Percentiles rank a stretch among this genome's conserved stretches.
Evolutionary conservation across 2,113 vertebrate genomes (phyloP).

Genomic region (Apus apus): DNA sequence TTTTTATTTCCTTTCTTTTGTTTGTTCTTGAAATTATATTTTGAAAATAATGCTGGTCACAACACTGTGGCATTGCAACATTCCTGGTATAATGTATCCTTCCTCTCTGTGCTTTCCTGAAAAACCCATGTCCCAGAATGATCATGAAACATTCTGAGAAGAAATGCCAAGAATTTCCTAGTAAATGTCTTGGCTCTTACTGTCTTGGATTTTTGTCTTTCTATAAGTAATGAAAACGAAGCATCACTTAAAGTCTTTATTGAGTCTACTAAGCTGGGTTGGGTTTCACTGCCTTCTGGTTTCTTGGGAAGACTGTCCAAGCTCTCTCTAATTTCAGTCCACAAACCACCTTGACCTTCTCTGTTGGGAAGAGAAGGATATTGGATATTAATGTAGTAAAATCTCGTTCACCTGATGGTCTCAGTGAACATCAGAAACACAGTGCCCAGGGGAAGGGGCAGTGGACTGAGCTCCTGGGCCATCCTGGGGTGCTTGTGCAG

Average conservation of each 20-base stretch:
- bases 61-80: background rate
- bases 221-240: slow-evolving; percentile 12
- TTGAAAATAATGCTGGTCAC: background rate
- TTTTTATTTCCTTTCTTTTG: background rate
- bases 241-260: background rate
- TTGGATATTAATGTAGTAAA: background rate
- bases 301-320: background rate
- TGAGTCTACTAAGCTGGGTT: background rate
- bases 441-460: background rate
- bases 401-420: background rate
- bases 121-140: background rate
- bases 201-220: background rate
- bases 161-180: slow-evolving; percentile 29
- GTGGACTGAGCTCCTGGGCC: accelerated
- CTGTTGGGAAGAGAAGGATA: background rate
- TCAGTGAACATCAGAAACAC: background rate
- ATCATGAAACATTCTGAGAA: background rate
- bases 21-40: background rate
- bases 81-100: background rate
- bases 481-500: background rate
- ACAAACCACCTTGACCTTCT: background rate
- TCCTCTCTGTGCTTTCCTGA: background rate
- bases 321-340: background rate
- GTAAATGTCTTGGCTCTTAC: background rate
- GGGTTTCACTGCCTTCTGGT: slow-evolving; percentile 6